Evolutionary conservation across 2,888 invertebrate species (phyloP), one percentile per base, ranked within the genome.

Genomic region (Elmis aenea): DNA sequence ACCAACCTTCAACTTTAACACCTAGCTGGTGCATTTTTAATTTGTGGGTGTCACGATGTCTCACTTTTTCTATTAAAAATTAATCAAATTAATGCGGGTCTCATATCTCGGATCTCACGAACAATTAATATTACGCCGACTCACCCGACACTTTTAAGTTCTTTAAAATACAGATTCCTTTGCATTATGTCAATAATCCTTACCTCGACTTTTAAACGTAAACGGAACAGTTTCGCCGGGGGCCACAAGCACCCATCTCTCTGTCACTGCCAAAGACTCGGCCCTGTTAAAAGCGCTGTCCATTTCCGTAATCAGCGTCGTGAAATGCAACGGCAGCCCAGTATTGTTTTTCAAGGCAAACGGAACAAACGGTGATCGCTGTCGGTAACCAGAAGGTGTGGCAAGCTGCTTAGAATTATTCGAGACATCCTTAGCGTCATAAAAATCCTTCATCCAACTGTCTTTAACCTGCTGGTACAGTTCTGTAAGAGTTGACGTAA

Each of bases 311-410:
- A 87, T 80, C 28, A 87, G 76, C 1, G 92, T 92, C 42, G 87
- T 85, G 68, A 93, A 96, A 72, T 83, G 82, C 11, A 97, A 71
- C 9, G 77, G 75, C 33, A 85, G 84, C 0, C 96, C 96, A 1
- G 94, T 92, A 46, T 90, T 83, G 69, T 99, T 99, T 57, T 83
- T 83, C 41, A 99, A 71, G 5, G 91, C 87, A 71, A 91, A 97
- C 0, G 97, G 96, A 43, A 97, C 83, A 69, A 97, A 97, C 3
- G 96, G 94, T 13, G 85, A 81, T 32, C 94, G 75, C 9, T 86
- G 75, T 31, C 85, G 74, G 59, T 83, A 83, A 0, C 75, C 76
- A 26, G 76, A 74, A 39, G 76, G 76, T 52, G 72, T 77, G 52
- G 67, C 33, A 5, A 37, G 26, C 4, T 33, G 31, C 39, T 43